A percentile compares a stretch with the other conserved stretches of the same genome.
Evolutionary conservation across 2,113 vertebrate species (phyloP).

Genomic region (Girardinichthys multiradiatus): DNA sequence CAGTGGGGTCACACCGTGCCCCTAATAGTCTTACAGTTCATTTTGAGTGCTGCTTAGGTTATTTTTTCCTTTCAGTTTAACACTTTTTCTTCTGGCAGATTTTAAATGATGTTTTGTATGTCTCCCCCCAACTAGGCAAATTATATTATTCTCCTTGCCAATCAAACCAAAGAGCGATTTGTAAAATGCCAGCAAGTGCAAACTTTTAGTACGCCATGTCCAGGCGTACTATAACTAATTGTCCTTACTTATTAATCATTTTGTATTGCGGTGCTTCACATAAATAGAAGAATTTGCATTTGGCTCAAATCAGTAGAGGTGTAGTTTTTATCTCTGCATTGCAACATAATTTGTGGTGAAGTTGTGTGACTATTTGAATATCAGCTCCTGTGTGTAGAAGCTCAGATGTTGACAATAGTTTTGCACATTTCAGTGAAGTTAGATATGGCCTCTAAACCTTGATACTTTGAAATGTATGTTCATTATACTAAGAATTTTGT

Average conservation of each 20-base stretch:
- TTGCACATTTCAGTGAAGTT: too few species aligned
- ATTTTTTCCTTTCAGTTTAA: conserved; percentile 5
- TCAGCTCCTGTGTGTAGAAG: too few species aligned
- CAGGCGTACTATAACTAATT: too few species aligned
- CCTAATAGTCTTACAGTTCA: conserved; percentile 18
- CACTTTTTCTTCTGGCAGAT: conserved; percentile 21
- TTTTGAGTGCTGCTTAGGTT: conserved; percentile 1
- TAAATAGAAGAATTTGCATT: background rate
- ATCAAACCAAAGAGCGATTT: background rate
- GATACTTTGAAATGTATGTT: too few species aligned
- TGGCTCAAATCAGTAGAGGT: background rate
- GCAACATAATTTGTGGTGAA: background rate
- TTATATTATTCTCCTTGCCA: conserved; percentile 5
- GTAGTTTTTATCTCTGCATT: background rate
- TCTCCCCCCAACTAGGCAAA: conserved; percentile 8
- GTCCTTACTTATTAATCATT: background rate
- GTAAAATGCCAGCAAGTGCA: background rate
- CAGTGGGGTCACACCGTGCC: conserved; percentile 9
- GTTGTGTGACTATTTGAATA: background rate
- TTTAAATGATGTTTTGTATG: conserved; percentile 16
- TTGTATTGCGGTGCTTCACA: background rate
- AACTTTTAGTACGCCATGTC: too few species aligned
- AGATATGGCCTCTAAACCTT: too few species aligned
- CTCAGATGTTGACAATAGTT: too few species aligned
- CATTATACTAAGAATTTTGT: too few species aligned